Conservation (phyloP, 2,888 invertebrate genomes). For the Parthenolecanium corni region DNA sequence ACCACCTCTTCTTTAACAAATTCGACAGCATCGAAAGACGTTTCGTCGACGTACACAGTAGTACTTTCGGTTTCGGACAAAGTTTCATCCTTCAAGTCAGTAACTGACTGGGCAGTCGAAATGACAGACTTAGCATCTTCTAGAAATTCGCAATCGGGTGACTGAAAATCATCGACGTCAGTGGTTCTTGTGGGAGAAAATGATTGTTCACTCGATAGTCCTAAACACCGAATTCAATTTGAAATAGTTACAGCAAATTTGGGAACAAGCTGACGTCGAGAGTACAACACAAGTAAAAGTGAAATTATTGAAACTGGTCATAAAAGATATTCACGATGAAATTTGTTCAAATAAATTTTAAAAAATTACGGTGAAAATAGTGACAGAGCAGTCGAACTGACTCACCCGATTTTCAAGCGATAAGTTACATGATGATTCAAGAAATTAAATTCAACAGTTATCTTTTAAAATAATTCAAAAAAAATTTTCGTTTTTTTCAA, state of each 20-base stretch:
- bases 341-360: too few species aligned
- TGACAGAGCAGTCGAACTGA: too few species aligned
- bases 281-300: too few species aligned
- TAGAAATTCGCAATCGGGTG: background rate
- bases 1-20: conserved; percentile 22
- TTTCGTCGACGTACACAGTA: background rate
- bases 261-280: too few species aligned
- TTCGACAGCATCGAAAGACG: background rate
- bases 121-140: background rate
- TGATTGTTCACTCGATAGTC: conserved; percentile 14
- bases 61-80: background rate
- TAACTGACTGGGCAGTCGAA: background rate
- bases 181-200: conserved; percentile 7
- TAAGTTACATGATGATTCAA: too few species aligned
- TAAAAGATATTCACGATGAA: too few species aligned
- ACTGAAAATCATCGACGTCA: conserved; percentile 6
- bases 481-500: too few species aligned
- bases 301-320: too few species aligned
- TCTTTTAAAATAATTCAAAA: too few species aligned
- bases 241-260: background rate
- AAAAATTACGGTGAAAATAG: too few species aligned
- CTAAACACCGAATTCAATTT: background rate
- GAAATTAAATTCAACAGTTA: too few species aligned
- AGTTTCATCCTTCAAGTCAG: background rate
- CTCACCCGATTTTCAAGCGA: too few species aligned